These are phyloP conservation scores for Clarias gariepinus DNA, from an alignment of 2,113 vertebrate species.

Conservation along the genomic window DNA sequence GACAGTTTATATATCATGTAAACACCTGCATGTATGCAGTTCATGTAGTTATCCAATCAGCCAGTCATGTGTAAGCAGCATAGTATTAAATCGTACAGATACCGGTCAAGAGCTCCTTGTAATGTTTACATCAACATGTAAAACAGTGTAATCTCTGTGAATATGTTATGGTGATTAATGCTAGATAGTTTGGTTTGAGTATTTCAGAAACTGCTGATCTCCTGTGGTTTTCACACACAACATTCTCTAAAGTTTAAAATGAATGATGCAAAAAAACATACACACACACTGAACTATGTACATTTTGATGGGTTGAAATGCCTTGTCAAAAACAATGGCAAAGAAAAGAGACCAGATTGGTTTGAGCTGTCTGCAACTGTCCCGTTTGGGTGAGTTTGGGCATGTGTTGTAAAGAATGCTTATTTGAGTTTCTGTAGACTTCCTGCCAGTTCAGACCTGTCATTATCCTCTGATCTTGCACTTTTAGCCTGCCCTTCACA, in stretches of 20 bases:
- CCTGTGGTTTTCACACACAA: not conserved
- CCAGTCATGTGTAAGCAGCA: not conserved
- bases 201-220: not conserved
- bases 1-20: no score
- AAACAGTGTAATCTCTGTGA: not conserved
- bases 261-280: not conserved
- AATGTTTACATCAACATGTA: not conserved
- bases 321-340: no score
- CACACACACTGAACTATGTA: not conserved
- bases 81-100: not conserved
- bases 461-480: no score
- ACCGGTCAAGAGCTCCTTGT: not conserved
- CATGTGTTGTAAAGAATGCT: no score
- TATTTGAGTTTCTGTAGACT: no score
- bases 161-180: not conserved
- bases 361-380: no score
- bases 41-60: not conserved
- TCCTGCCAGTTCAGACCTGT: no score
- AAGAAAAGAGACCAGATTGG: no score
- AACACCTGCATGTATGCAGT: not conserved
- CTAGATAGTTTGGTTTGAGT: not conserved
- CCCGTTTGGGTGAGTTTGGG: no score
- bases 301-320: not conserved
- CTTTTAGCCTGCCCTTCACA: no score
- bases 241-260: not conserved